These are phyloP conservation scores for Thalassophryne amazonica DNA, from an alignment of 2,797 vertebrate genomes.

Conservation along the genomic window DNA sequence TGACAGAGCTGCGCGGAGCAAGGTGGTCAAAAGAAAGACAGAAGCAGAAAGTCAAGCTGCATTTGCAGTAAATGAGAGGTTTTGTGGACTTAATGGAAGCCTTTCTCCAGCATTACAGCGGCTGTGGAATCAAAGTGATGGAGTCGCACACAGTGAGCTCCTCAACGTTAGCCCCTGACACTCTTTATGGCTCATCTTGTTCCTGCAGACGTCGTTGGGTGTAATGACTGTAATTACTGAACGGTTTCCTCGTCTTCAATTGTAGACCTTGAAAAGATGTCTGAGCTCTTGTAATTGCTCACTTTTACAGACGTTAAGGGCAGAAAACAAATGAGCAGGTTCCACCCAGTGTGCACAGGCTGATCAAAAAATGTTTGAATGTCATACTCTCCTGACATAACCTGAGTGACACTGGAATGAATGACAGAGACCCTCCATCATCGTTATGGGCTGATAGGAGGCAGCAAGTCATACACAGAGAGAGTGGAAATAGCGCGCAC, in stretches of 20 bases:
- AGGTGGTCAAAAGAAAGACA: conserved; percentile 15
- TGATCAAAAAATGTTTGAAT: too few relatives aligned
- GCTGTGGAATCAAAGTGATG: conserved; percentile 19
- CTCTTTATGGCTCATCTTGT: conserved; percentile 2
- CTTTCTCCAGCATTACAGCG: background rate
- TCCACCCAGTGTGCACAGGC: background rate
- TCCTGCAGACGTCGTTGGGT: conserved; percentile 4
- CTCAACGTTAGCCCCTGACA: background rate
- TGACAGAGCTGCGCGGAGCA: conserved; percentile 28
- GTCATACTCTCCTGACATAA: too few relatives aligned
- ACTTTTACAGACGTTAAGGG: background rate
- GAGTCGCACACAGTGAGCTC: conserved; percentile 13
- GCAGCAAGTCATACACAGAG: too few relatives aligned
- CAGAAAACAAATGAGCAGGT: background rate
- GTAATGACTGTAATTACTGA: conserved; percentile 22
- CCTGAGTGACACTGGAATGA: too few relatives aligned
- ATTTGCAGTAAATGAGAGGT: conserved; percentile 31
- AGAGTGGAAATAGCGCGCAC: too few relatives aligned
- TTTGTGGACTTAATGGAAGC: conserved; percentile 19
- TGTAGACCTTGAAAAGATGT: conserved; percentile 2
- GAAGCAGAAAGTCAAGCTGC: conserved; percentile 18
- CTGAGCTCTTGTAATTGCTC: background rate
- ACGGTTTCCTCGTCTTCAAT: background rate
- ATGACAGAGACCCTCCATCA: too few relatives aligned
- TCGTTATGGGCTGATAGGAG: too few relatives aligned